Evolutionary conservation across 2,113 vertebrate species (phyloP).

Genomic region (Rhombomys opimus): DNA sequence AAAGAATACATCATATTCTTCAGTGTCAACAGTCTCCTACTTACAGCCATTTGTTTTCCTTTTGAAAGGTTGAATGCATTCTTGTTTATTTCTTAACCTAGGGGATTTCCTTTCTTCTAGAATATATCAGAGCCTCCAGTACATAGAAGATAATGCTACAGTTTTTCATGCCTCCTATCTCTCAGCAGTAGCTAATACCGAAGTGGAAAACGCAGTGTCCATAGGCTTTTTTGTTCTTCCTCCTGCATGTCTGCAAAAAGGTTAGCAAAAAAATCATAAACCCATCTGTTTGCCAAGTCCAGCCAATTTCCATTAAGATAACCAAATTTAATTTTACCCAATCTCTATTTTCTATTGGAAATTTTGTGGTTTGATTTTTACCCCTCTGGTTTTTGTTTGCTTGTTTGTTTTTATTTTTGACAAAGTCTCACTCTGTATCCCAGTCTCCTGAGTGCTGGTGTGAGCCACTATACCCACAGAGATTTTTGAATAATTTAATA

Average conservation of each 20-base stretch:
- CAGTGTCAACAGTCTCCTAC: not conserved
- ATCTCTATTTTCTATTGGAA: conserved; percentile 41
- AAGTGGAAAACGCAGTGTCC: conserved; percentile 48
- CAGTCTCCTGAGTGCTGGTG: not conserved
- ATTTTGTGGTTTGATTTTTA: conserved; percentile 15
- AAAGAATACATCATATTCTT: not conserved
- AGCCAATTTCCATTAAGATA: not conserved
- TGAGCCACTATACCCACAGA: not conserved
- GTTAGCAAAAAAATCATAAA: conserved; percentile 78
- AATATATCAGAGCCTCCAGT: conserved; percentile 86
- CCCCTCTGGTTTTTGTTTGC: not conserved
- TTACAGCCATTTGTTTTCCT: conserved; percentile 3
- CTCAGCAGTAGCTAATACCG: conserved; percentile 60
- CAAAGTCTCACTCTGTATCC: not conserved
- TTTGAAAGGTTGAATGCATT: conserved; percentile 49
- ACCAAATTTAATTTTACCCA: not conserved
- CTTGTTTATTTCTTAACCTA: conserved; percentile 60
- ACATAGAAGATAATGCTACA: conserved; percentile 86
- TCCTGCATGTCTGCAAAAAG: conserved; percentile 87
- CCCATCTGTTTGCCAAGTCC: not conserved
- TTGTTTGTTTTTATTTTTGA: not conserved
- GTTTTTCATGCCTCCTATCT: conserved; percentile 88
- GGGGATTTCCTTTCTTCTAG: conserved; percentile 78
- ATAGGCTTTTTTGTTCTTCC: conserved; percentile 89
- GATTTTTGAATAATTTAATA: not conserved